phyloP scores from a whole-genome alignment of 2,888 invertebrate species.

The Chloroclystis v-ata region DNA sequence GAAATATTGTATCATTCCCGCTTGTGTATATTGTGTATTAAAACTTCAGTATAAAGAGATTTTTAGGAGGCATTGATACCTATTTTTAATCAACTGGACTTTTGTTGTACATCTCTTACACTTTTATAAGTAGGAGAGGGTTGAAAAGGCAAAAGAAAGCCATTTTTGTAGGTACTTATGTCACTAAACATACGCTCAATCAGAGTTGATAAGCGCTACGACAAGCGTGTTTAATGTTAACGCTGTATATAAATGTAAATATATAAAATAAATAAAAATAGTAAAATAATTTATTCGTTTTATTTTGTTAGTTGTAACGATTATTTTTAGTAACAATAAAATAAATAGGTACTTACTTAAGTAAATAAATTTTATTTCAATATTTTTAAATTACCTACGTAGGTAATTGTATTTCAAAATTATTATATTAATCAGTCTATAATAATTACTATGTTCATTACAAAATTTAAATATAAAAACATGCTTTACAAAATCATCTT shows the following conservation, averaged over 20 bases:
- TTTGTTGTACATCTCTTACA: background rate
- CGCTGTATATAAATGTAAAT: slow-evolving; percentile 75
- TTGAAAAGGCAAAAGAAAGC: too few species aligned
- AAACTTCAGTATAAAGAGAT: slow-evolving; percentile 45
- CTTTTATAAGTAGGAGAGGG: background rate
- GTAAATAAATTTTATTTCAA: too few species aligned
- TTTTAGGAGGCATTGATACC: slow-evolving; percentile 11
- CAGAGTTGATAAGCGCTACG: slow-evolving; percentile 46
- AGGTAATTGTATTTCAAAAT: too few species aligned
- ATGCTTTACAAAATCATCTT: background rate
- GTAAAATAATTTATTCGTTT: slow-evolving; percentile 23
- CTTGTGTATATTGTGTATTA: slow-evolving; percentile 56
- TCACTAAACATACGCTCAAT: slow-evolving; percentile 60
- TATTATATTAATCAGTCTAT: slow-evolving; percentile 17
- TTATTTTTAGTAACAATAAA: too few species aligned
- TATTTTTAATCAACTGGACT: background rate
- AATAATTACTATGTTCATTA: background rate
- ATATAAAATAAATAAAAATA: slow-evolving; percentile 70
- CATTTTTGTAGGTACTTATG: slow-evolving; percentile 4
- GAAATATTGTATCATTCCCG: slow-evolving; percentile 64
- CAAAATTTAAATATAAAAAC: background rate
- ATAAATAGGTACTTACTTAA: too few species aligned
- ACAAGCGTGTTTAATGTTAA: slow-evolving; percentile 55
- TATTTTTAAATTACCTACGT: too few species aligned
- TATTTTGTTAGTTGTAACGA: background rate